Conservation (phyloP, 92 coral and sea anemone genomes). For the Actinernus sp. region DNA sequence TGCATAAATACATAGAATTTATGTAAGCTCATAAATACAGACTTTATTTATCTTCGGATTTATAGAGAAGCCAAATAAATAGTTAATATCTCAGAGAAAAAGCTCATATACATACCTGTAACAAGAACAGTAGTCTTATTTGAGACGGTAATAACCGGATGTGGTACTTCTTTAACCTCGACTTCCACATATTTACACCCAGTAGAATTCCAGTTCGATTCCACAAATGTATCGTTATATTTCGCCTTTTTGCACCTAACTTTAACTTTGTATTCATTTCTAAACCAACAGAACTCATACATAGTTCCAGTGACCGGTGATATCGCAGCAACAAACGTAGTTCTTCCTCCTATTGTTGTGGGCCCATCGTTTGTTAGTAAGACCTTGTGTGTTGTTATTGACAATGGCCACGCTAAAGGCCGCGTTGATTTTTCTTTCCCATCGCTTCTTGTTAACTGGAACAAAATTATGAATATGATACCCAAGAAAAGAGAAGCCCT, state of each 20-base stretch:
- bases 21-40: no score
- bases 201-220: constrained; percentile 9
- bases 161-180: not conserved
- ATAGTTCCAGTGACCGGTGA: not conserved
- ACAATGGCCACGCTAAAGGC: not conserved
- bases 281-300: constrained; percentile 7
- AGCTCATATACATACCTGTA: constrained; percentile 41
- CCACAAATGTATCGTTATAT: not conserved
- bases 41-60: no score
- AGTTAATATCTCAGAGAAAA: no score
- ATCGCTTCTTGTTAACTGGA: no score
- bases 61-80: no score
- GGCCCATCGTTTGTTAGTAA: constrained; percentile 32
- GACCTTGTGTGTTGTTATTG: no score
- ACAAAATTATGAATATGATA: not conserved
- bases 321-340: constrained; percentile 37
- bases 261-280: not conserved
- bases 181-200: constrained; percentile 2
- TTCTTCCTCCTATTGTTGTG: constrained; percentile 50
- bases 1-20: no score
- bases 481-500: not conserved
- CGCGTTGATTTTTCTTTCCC: no score
- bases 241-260: not conserved
- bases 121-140: not conserved
- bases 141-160: not conserved